phyloP scores from a whole-genome alignment of 2,888 invertebrate genomes.

The Spilarctia lutea region DNA sequence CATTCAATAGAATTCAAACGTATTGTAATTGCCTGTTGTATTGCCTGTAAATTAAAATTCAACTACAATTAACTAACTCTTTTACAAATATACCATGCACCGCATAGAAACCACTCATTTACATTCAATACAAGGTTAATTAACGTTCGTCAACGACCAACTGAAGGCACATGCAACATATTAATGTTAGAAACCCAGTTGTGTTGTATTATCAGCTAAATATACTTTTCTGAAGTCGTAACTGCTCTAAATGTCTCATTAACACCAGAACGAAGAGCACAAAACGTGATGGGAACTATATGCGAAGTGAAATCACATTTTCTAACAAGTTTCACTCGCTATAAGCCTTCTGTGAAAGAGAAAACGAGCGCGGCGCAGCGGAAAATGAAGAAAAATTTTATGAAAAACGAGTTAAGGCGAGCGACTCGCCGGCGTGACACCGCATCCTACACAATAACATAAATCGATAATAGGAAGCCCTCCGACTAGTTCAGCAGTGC shows the following conservation, averaged over 20 bases:
- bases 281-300: conserved; percentile 60
- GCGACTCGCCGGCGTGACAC: conserved; percentile 54
- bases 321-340: conserved; percentile 72
- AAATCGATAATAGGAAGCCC: conserved; percentile 86
- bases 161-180: neutral
- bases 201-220: neutral
- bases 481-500: conserved; percentile 86
- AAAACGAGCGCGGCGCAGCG: conserved; percentile 66
- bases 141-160: conserved; percentile 22
- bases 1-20: neutral
- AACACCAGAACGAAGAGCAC: conserved; percentile 27
- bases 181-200: neutral
- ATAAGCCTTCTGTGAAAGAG: conserved; percentile 75
- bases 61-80: conserved; percentile 22
- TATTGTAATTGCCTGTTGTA: neutral
- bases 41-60: conserved; percentile 21
- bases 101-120: conserved; percentile 20
- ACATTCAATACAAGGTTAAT: conserved; percentile 31
- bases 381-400: conserved; percentile 73
- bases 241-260: conserved; percentile 45
- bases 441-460: conserved; percentile 77
- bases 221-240: conserved; percentile 29
- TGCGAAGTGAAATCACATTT: conserved; percentile 73
- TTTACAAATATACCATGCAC: conserved; percentile 11
- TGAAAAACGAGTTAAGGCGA: conserved; percentile 67